Conservation (phyloP, 2,113 vertebrate species). For the Pyrgilauda ruficollis region DNA sequence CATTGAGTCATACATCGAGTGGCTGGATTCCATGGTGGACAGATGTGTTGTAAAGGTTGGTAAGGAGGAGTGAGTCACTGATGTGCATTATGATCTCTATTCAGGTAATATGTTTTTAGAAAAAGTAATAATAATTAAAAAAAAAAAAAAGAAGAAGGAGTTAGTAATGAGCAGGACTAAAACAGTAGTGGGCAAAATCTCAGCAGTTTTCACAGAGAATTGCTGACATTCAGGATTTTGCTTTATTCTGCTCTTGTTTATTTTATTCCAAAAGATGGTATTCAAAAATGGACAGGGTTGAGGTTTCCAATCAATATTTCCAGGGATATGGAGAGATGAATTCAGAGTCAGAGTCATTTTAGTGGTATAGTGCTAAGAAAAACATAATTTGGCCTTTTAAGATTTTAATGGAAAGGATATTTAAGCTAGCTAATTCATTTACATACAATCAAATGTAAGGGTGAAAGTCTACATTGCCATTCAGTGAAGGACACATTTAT, state of each 20-base stretch:
- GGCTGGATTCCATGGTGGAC: conserved; percentile 98
- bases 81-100: background rate
- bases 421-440: background rate
- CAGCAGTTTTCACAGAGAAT: background rate
- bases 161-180: background rate
- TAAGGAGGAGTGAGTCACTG: background rate
- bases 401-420: background rate
- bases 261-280: background rate
- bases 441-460: background rate
- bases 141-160: background rate
- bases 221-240: background rate
- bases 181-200: background rate
- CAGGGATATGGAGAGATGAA: background rate
- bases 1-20: conserved; percentile 95
- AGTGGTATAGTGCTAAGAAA: background rate
- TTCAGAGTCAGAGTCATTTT: background rate
- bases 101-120: background rate
- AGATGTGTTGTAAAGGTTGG: conserved; percentile 96
- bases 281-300: background rate
- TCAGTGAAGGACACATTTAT: background rate
- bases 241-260: background rate
- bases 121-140: background rate
- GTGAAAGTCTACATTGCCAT: background rate
- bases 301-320: background rate
- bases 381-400: background rate